Conservation (phyloP, 2,797 vertebrate genomes). For the Botia almorhae region DNA sequence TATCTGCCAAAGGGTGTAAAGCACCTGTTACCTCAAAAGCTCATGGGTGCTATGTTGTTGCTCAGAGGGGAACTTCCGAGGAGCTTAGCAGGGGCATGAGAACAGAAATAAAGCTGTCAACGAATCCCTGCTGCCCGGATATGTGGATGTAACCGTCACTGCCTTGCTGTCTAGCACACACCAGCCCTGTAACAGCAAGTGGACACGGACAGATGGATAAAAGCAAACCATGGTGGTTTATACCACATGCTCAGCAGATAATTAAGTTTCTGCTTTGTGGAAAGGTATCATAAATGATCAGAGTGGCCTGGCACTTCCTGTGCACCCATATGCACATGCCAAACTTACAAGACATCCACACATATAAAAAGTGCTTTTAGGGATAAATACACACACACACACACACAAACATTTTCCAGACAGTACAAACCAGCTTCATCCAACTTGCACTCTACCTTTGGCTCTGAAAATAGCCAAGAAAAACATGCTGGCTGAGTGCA, state of each 20-base stretch:
- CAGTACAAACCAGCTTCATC: conserved; percentile 49
- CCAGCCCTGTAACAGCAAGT: conserved; percentile 20
- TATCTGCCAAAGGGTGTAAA: conserved; percentile 31
- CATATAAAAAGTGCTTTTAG: conserved; percentile 44
- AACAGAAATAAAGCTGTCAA: conserved; percentile 62
- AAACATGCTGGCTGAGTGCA: conserved; percentile 57
- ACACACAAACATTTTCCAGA: conserved; percentile 53
- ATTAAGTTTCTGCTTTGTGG: conserved; percentile 58
- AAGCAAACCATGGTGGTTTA: conserved; percentile 47
- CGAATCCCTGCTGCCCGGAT: conserved; percentile 28
- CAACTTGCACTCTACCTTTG: conserved; percentile 50
- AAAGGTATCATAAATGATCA: conserved; percentile 59
- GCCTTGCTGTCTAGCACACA: conserved; percentile 6
- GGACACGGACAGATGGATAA: conserved; percentile 46
- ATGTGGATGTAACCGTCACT: conserved; percentile 38
- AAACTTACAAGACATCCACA: conserved; percentile 56
- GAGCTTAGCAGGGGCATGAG: conserved; percentile 50
- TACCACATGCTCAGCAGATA: conserved; percentile 51
- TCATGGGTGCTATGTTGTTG: conserved; percentile 35
- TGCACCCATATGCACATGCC: conserved; percentile 9
- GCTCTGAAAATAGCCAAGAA: conserved; percentile 61
- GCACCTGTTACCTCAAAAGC: conserved; percentile 61
- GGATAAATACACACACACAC: conserved; percentile 40
- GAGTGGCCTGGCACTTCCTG: conserved; percentile 59
- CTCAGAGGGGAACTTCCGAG: conserved; percentile 45